phyloP scores from a whole-genome alignment of 2,888 invertebrate species.

The Spisula solida region DNA sequence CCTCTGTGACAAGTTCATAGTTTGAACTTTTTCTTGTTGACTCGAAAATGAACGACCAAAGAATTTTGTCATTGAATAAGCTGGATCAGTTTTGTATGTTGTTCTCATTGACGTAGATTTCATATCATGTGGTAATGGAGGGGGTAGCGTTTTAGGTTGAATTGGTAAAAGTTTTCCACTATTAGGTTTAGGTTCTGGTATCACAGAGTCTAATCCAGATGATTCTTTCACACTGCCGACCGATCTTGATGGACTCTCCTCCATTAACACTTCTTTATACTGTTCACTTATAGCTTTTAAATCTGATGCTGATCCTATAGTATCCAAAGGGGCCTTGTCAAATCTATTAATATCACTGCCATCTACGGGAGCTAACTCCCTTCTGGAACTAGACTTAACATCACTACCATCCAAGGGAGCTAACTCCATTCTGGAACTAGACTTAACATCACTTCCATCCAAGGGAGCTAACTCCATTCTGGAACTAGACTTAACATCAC shows the following conservation, averaged over 20 bases:
- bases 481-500: conserved; percentile 37
- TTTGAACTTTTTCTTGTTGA: conserved; percentile 34
- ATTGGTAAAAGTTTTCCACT: conserved; percentile 73
- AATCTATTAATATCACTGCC: conserved; percentile 51
- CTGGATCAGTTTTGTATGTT: conserved; percentile 78
- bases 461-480: conserved; percentile 53
- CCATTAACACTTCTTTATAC: conserved; percentile 63
- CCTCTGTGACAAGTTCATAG: conserved; percentile 72
- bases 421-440: background rate
- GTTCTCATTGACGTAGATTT: conserved; percentile 77
- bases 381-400: conserved; percentile 23
- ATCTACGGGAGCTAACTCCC: conserved; percentile 57
- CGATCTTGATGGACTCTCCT: conserved; percentile 32
- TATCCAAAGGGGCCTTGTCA: conserved; percentile 60
- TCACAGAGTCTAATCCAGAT: conserved; percentile 27
- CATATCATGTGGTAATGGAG: conserved; percentile 78
- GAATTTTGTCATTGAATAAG: conserved; percentile 68
- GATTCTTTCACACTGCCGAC: background rate
- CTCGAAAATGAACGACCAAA: conserved; percentile 69
- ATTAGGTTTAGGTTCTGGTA: conserved; percentile 67
- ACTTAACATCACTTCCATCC: conserved; percentile 51
- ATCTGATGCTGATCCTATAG: conserved; percentile 70
- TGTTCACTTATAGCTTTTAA: conserved; percentile 69
- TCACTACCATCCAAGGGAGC: too few relatives aligned
- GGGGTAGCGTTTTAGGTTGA: conserved; percentile 73